phyloP scores from a whole-genome alignment of 2,113 vertebrate genomes.

The Malurus elegans region DNA sequence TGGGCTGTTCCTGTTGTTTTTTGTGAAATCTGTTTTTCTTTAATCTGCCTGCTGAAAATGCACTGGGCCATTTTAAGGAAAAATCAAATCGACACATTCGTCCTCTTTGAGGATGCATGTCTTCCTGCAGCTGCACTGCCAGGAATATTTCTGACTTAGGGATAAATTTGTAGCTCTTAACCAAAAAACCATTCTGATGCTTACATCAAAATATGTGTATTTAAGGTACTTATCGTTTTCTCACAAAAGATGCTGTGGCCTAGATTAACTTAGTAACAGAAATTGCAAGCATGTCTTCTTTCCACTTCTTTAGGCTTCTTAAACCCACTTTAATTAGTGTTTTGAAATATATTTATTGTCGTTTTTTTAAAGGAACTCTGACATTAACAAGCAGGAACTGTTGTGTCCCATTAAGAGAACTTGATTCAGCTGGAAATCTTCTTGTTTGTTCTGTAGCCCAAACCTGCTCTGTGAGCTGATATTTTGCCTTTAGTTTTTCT shows the following conservation, averaged over 20 bases:
- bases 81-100: neutral
- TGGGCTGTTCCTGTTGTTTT: neutral
- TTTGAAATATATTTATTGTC: neutral
- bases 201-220: neutral
- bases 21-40: neutral
- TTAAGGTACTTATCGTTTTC: neutral
- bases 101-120: neutral
- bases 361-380: neutral
- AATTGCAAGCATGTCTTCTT: neutral
- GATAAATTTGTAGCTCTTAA: neutral
- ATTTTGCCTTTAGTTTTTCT: neutral
- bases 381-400: neutral
- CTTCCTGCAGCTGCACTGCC: neutral
- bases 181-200: neutral
- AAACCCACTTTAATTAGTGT: neutral
- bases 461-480: neutral
- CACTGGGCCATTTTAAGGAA: neutral
- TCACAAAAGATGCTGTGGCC: neutral
- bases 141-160: neutral
- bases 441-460: neutral
- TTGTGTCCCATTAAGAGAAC: neutral
- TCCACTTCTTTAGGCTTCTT: neutral
- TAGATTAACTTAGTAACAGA: neutral
- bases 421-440: neutral
- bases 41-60: neutral